Evolutionary conservation across 2,113 vertebrate genomes (phyloP), one percentile per base, ranked within the genome.

Genomic region (Centropus bengalensis): DNA sequence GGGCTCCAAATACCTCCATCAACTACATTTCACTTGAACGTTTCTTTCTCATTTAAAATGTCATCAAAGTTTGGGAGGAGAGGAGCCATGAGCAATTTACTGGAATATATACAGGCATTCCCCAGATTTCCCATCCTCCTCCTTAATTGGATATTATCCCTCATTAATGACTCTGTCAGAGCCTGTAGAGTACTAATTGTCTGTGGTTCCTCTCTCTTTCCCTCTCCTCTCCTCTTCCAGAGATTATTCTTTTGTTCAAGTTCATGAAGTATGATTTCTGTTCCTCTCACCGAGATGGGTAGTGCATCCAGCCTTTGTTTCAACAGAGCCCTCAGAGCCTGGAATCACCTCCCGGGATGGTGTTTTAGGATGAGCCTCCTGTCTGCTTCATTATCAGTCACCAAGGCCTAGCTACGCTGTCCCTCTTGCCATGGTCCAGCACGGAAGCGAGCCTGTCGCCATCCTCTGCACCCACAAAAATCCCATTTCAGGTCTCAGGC

Each of bases 211-310:
- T 82, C 75, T 88, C 36, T 49, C 47, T 49, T 49, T 49, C 47
- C 78, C 84, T 94, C 42, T 71, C 24, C 73, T 74, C 56, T 94
- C 73, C 85, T 58, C 91, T 91, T 63, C 62, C 77, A 93, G 89
- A 86, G 64, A 96, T 94, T 88, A 73, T 44, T 85, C 96, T 96
- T 97, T 95, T 96, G 95, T 96, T 94, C 91, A 82, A 94, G 79
- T 91, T 96, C 93, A 96, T 88, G 86, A 82, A 87, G 86, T 91
- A 93, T 94, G 94, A 95, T 97, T 97, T 96, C 96, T 95, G 79
- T 95, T 95, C 94, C 78, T 59, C 80, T 94, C 76, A 91, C 49
- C 4, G 12, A 82, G 80, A 81, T 64, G 78, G 66, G 91, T 81
- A 95, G 67, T 6, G 3, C 59, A 79, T 86, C 77, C 81, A 92